Conservation (phyloP, 2,888 invertebrate genomes). For the Synergus japonicus region DNA sequence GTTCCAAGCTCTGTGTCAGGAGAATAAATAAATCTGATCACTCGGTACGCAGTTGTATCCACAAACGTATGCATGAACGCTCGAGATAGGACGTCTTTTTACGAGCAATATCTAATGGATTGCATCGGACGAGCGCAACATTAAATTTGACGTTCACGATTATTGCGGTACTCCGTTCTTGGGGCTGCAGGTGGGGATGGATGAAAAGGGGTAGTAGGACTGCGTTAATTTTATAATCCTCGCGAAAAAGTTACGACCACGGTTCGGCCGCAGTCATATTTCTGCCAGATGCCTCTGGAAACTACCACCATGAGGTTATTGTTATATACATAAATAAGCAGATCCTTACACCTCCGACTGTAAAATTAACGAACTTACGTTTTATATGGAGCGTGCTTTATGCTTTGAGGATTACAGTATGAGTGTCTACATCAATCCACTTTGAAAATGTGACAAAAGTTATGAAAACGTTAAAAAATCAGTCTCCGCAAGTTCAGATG, state of each 20-base stretch:
- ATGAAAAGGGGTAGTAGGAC: constrained; percentile 44
- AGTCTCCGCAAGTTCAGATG: no score
- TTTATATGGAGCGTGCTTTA: constrained; percentile 60
- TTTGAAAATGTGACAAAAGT: background rate
- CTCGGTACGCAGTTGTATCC: background rate
- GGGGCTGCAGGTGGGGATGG: constrained; percentile 40
- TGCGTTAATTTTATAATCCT: constrained; percentile 75
- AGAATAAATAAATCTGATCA: background rate
- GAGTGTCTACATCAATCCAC: background rate
- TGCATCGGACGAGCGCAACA: constrained; percentile 72
- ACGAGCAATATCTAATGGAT: constrained; percentile 78
- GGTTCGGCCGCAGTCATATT: constrained; percentile 55
- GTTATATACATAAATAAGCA: constrained; percentile 55
- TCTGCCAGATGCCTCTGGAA: constrained; percentile 65
- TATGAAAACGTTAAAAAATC: background rate
- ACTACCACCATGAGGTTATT: constrained; percentile 52
- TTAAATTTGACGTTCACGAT: constrained; percentile 78
- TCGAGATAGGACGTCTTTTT: constrained; percentile 74
- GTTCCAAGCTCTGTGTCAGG: no score
- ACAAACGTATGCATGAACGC: constrained; percentile 44
- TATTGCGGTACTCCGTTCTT: constrained; percentile 65
- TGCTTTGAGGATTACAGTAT: background rate
- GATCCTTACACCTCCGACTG: constrained; percentile 54
- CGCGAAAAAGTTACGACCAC: constrained; percentile 69
- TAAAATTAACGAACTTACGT: constrained; percentile 64